Base-by-base conservation (phyloP, 2,888 invertebrate species). In the Ceramica pisi region DNA sequence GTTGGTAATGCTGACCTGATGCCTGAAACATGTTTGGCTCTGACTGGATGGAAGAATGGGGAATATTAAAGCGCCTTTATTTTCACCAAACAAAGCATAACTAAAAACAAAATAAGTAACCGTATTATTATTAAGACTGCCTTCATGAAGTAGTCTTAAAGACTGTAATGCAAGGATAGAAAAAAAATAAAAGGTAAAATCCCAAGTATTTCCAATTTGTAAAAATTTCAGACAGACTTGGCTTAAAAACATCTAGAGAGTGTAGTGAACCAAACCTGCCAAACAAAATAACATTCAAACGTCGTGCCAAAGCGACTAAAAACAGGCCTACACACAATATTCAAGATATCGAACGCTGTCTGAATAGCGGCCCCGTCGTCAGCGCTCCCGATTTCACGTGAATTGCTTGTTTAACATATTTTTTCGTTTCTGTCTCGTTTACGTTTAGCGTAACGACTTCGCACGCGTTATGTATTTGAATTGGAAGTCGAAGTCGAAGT, bases 381-480 rank as follows among this genome's bases (percentile, higher is more conserved):
- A 94, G 92, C 86, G 90, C 92, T 92, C 90, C 87, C 90, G 92
- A 91, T 92, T 86, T 91, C 89, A 88, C 91, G 92, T 86, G 92
- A 94, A 94, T 94, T 92, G 94, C 94, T 94, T 94, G 94, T 93
- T 94, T 93, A 93, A 93, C 94, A 94, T 94, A 94, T 94, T 93
- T 94, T 93, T 92, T 91, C 91, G 90, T 89, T 92, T 92, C 89
- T 91, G 91, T 92, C 91, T 92, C 92, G 89, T 92, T 91, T 91
- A 90, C 91, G 89, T 91, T 91, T 91, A 92, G 83, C 90, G 91
- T 92, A 94, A 94, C 93, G 91, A 92, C 89, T 90, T 90, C 81
- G 87, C 86, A 90, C 87, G 83, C 88, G 89, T 91, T 90, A 88
- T 88, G 88, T 90, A 88, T 91, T 90, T 86, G 87, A 89, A 90